phyloP scores from a whole-genome alignment of 2,888 invertebrate species.

The Busseola fusca region DNA sequence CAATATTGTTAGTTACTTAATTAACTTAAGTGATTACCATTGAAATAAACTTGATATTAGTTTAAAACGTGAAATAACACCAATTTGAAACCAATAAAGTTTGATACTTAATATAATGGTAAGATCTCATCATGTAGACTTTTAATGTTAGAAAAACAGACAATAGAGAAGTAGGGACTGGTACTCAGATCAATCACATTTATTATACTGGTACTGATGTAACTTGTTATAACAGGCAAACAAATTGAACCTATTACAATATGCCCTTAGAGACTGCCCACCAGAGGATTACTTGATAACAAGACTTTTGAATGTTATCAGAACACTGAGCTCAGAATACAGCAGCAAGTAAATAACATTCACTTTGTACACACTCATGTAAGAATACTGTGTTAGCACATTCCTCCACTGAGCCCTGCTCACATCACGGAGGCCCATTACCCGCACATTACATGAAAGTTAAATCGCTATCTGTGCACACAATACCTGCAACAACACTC shows the following conservation, averaged over 20 bases:
- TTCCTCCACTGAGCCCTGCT: neutral
- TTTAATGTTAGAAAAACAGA: neutral
- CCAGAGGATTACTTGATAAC: conserved; percentile 17
- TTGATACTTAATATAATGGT: no score
- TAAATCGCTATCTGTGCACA: conserved; percentile 4
- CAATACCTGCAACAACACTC: conserved; percentile 30
- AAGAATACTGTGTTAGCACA: neutral
- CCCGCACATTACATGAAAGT: neutral
- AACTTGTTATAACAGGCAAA: conserved; percentile 23
- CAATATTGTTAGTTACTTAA: no score
- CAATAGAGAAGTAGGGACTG: neutral
- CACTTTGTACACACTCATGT: neutral
- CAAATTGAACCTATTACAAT: neutral
- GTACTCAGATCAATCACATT: neutral
- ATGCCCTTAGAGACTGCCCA: neutral
- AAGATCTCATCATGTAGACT: neutral
- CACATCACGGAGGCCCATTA: neutral
- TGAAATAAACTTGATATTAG: no score
- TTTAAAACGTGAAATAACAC: no score
- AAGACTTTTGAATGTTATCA: neutral
- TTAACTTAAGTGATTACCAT: no score
- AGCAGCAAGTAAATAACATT: neutral
- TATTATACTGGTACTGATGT: conserved; percentile 1
- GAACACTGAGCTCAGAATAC: neutral
- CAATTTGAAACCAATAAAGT: no score